Evolutionary conservation across 2,113 vertebrate species (phyloP).

Genomic region (Polypterus bichir): DNA sequence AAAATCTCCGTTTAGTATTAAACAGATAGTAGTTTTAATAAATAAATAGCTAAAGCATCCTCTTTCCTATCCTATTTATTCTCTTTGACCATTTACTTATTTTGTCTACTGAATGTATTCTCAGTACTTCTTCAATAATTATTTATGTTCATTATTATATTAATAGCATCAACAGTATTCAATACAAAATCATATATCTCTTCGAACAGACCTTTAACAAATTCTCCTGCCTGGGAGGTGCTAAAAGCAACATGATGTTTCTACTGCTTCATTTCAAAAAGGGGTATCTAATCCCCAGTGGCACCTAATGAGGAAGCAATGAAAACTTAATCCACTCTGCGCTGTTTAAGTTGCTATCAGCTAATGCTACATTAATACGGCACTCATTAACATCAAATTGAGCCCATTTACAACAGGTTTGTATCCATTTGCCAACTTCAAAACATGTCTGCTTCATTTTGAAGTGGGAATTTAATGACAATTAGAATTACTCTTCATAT

Average conservation of each 20-base stretch:
- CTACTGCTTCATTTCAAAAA: constrained; percentile 42
- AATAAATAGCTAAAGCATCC: too few species aligned
- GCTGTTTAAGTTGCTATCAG: constrained; percentile 49
- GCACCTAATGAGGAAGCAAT: constrained; percentile 54
- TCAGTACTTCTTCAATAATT: too few species aligned
- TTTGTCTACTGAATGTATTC: too few species aligned
- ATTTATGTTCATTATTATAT: too few species aligned
- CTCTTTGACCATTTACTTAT: too few species aligned
- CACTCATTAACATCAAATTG: constrained; percentile 60
- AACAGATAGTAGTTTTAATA: too few species aligned
- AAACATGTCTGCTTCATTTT: constrained; percentile 26
- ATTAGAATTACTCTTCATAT: constrained; percentile 34
- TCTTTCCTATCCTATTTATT: too few species aligned
- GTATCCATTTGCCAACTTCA: constrained; percentile 30
- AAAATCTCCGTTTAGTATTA: too few species aligned
- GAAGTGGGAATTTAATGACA: constrained; percentile 39
- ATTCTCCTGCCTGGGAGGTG: too few species aligned
- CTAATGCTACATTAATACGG: constrained; percentile 54
- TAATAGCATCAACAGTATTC: too few species aligned
- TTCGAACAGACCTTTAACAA: too few species aligned
- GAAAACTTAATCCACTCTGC: constrained; percentile 56
- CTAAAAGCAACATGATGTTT: constrained; percentile 34
- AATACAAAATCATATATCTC: too few species aligned
- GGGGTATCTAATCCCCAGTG: constrained; percentile 48
- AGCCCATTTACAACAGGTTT: constrained; percentile 54